Evolutionary conservation across 2,797 vertebrate genomes (phyloP).

Genomic region (Acrossocheilus wenchowensis): DNA sequence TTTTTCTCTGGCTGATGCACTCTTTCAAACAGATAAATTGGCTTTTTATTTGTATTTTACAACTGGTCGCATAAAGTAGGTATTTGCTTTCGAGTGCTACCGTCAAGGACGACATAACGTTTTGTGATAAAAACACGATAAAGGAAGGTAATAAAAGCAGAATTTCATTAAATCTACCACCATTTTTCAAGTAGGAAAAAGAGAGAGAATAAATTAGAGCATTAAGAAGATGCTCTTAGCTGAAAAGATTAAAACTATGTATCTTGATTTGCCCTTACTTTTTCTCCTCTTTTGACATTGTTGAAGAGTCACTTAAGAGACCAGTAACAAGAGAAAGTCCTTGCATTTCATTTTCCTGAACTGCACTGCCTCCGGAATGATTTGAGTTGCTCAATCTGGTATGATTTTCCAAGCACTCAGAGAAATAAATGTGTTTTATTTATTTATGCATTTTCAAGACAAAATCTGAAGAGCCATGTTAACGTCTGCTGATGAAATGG

Average conservation of each 20-base stretch:
- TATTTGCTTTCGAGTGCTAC: constrained; percentile 42
- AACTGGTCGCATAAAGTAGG: constrained; percentile 47
- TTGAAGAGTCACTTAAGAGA: constrained; percentile 56
- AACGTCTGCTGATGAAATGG: constrained; percentile 13
- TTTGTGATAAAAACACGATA: constrained; percentile 64
- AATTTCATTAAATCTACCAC: constrained; percentile 63
- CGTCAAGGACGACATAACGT: constrained; percentile 56
- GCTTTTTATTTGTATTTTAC: constrained; percentile 63
- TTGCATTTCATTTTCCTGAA: constrained; percentile 57
- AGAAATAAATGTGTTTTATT: constrained; percentile 1
- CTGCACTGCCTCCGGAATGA: constrained; percentile 31
- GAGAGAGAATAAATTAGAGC: constrained; percentile 11
- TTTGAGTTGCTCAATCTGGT: constrained; percentile 34
- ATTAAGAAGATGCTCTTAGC: constrained; percentile 48
- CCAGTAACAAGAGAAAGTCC: constrained; percentile 58
- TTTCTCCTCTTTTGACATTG: constrained; percentile 59
- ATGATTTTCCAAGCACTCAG: constrained; percentile 24
- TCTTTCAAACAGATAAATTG: constrained; percentile 58
- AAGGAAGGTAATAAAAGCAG: constrained; percentile 63
- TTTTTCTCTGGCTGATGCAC: constrained; percentile 50
- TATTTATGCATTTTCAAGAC: constrained; percentile 16
- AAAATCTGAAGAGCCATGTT: constrained; percentile 7
- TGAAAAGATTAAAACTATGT: constrained; percentile 56
- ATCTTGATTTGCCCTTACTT: constrained; percentile 53
- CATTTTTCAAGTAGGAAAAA: constrained; percentile 60